Evolutionary conservation across 2,797 vertebrate species (phyloP).

Genomic region (Denticeps clupeoides): DNA sequence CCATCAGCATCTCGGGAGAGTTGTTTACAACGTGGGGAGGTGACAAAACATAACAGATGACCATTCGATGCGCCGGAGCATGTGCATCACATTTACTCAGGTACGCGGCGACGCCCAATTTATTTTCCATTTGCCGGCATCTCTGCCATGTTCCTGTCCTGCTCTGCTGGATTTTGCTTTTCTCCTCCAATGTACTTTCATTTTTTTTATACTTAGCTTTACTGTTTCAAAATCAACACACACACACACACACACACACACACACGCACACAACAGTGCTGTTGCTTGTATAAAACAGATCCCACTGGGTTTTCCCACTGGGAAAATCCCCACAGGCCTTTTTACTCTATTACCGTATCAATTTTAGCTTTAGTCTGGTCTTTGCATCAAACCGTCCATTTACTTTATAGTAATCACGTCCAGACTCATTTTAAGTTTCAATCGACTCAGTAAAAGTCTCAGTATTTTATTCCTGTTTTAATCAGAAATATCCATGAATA

Average conservation of each 20-base stretch:
- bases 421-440: no score
- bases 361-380: no score
- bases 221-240: conserved; percentile 14
- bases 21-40: conserved; percentile 11
- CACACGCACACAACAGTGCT: conserved; percentile 4
- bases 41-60: neutral
- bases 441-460: no score
- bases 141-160: neutral
- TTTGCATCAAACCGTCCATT: no score
- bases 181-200: neutral
- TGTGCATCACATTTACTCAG: neutral
- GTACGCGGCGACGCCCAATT: neutral
- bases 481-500: no score
- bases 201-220: conserved; percentile 6
- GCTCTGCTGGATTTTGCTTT: neutral
- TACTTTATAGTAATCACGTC: no score
- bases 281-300: no score
- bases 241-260: neutral
- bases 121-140: neutral
- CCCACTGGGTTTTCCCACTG: no score
- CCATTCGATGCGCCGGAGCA: neutral
- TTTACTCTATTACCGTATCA: no score
- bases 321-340: no score
- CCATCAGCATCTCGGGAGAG: conserved; percentile 6
- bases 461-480: no score